A percentile compares a stretch with the other conserved stretches of the same genome.
phyloP scores from a whole-genome alignment of 2,797 vertebrate genomes.

The Cynopterus sphinx region DNA sequence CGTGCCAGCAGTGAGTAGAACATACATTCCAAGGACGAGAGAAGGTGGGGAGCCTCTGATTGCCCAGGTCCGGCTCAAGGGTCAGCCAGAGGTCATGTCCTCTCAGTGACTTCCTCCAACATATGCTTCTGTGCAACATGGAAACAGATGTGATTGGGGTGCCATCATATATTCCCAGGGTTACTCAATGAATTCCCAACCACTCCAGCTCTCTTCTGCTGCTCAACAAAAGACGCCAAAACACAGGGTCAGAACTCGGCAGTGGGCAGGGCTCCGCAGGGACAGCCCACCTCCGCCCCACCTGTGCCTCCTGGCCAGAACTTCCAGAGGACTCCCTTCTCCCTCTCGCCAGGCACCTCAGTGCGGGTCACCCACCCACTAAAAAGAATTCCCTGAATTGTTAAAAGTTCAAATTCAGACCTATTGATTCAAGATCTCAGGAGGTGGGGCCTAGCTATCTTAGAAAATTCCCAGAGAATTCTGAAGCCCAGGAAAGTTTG shows the following conservation, averaged over 20 bases:
- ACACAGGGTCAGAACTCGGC: background rate
- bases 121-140: background rate
- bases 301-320: rapidly evolving
- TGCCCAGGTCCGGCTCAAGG: background rate
- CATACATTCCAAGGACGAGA: background rate
- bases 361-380: background rate
- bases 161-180: background rate
- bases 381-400: background rate
- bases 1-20: background rate
- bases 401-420: background rate
- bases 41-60: too few relatives aligned
- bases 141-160: background rate
- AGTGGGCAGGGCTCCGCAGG: background rate
- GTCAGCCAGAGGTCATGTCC: background rate
- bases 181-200: background rate
- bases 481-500: background rate
- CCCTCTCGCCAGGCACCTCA: too few relatives aligned
- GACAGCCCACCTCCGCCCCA: background rate
- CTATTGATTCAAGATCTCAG: background rate
- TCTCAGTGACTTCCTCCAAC: background rate
- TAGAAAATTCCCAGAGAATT: background rate
- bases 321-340: background rate
- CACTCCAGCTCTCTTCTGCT: background rate
- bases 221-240: background rate
- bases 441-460: background rate